These are phyloP conservation scores for Thumatha senex DNA, from an alignment of 2,888 invertebrate species.

Conservation along the genomic window DNA sequence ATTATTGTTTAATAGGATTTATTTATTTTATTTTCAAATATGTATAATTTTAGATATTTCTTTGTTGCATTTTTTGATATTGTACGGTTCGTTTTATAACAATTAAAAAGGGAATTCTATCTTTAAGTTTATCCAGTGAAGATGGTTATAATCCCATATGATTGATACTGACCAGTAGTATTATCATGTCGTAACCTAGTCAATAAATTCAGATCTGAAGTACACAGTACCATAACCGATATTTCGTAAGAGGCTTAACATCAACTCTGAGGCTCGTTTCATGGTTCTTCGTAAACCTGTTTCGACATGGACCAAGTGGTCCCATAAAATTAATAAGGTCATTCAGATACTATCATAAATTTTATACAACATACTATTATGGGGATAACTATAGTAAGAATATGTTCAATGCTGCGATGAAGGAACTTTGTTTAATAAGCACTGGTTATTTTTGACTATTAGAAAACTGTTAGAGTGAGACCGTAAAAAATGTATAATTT, in stretches of 20 bases:
- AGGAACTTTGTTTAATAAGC: conserved; percentile 20
- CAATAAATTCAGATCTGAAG: conserved; percentile 29
- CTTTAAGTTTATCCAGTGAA: too few relatives aligned
- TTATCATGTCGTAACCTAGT: conserved; percentile 26
- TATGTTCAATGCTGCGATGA: conserved; percentile 17
- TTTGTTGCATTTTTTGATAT: too few relatives aligned
- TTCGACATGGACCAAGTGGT: conserved; percentile 62
- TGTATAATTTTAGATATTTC: too few relatives aligned
- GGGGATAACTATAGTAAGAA: conserved; percentile 40
- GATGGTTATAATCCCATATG: conserved; percentile 18
- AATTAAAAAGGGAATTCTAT: too few relatives aligned
- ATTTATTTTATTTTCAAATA: too few relatives aligned
- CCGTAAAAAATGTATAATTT: not conserved
- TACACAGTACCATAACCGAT: conserved; percentile 40
- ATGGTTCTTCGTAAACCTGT: conserved; percentile 58
- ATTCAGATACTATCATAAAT: conserved; percentile 59
- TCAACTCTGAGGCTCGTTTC: conserved; percentile 24
- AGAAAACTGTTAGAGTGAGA: not conserved
- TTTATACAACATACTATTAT: conserved; percentile 52
- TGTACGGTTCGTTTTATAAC: too few relatives aligned
- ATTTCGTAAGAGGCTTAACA: conserved; percentile 38
- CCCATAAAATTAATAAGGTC: conserved; percentile 78
- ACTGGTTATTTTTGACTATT: conserved; percentile 5
- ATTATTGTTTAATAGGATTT: too few relatives aligned
- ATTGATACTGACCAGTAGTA: conserved; percentile 4